Conservation (phyloP, 2,797 vertebrate genomes). For the Mastacembelus armatus region DNA sequence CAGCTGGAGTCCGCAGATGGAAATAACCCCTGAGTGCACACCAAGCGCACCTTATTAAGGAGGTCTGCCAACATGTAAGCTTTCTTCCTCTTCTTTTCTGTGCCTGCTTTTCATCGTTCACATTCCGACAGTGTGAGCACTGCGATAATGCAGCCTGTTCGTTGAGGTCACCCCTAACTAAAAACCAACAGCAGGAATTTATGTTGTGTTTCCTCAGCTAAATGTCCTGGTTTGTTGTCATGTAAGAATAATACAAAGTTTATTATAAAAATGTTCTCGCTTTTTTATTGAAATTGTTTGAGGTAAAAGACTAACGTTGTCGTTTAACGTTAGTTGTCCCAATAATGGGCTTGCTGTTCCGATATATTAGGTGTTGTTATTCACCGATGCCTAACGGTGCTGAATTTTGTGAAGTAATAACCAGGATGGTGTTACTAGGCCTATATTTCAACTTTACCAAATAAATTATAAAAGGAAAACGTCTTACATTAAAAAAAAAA, state of each 20-base stretch:
- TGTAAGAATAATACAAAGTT: constrained; percentile 6
- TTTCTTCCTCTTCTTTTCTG: neutral
- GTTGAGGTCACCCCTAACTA: constrained; percentile 58
- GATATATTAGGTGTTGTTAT: neutral
- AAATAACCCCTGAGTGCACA: constrained; percentile 34
- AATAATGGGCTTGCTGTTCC: neutral
- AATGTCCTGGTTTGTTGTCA: neutral
- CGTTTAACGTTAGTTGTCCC: neutral
- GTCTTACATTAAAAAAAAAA: too few species aligned
- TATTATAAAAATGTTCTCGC: neutral
- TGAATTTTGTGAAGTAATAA: neutral
- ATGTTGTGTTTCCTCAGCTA: neutral
- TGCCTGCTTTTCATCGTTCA: constrained; percentile 29
- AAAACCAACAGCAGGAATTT: constrained; percentile 22
- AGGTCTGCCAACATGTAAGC: constrained; percentile 73
- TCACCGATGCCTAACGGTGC: neutral
- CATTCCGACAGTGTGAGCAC: constrained; percentile 56
- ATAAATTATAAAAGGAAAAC: too few species aligned
- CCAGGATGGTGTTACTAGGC: neutral
- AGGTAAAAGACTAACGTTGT: neutral
- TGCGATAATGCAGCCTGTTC: constrained; percentile 35
- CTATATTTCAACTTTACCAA: too few species aligned
- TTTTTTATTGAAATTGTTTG: too few species aligned
- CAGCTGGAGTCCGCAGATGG: constrained; percentile 74
- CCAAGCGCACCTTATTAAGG: constrained; percentile 52